Base-by-base conservation (phyloP, 2,113 vertebrate species). In the Polypterus bichir region DNA sequence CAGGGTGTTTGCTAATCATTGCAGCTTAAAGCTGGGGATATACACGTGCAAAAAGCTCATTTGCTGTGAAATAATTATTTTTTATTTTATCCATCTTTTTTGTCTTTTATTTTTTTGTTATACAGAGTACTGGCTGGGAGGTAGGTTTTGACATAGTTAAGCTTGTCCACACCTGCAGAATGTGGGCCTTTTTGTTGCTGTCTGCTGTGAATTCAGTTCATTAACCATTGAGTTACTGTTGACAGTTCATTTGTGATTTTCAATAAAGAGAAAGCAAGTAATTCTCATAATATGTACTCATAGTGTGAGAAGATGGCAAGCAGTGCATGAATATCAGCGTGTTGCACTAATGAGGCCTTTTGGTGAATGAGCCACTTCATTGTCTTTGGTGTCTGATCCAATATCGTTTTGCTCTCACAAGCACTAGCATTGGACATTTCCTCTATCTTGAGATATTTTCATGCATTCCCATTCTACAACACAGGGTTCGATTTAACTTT, bases 71-170 rank as follows among this genome's bases (percentile, higher is more conserved):
- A 79, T 86, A 82, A 71, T 77, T 79, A 81, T 66, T 83, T 90
- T 76, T 82, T 79, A 82, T 78, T 82, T 27, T 27, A 27, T 27
- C 27, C 27, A 27, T 27, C 65, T 81, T 86, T 72, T 78, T 70
- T 84, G 71, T 84, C 67, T 70, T 84, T 76, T 88, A 78, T 85
- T 86, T 75, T 90, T 97, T 88, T 92, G 76, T 95, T 88, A 97
- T 81, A 97, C 96, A 98, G 96, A 98, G 96, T 87, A 97, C 96
- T 90, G 96, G 96, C 96, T 98, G 96, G 96, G 96, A 98, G 96
- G 96, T 98, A 98, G 94, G 96, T 98, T 88, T 83, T 73, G 61
- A 77, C 82, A 85, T 88, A 84, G 89, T 85, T 89, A 90, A 71
- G 96, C 93, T 97, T 95, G 78, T 90, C 93, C 90, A 89, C 81